Percentiles rank a stretch among this genome's conserved stretches.
Evolutionary conservation across 23 tunicate genomes (phyloP).

Genomic region (Oikopleura vanhoeffeni): DNA sequence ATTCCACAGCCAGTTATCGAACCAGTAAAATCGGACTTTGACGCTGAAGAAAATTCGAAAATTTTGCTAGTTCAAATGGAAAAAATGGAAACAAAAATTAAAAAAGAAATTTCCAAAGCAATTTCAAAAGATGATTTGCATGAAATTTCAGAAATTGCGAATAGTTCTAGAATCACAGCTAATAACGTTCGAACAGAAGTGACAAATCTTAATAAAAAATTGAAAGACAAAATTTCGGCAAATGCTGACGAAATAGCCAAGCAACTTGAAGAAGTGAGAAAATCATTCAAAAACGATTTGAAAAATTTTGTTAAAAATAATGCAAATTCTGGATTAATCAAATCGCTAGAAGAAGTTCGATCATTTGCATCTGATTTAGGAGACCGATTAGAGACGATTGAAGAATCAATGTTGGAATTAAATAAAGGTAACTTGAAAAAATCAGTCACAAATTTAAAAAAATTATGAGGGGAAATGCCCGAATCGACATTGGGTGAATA

Average conservation of each 20-base stretch:
- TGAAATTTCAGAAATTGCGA: neutral
- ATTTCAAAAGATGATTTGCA: neutral
- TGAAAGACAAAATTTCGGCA: neutral
- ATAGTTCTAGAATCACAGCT: neutral
- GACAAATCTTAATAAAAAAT: neutral
- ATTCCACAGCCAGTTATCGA: too few species aligned
- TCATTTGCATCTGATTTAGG: neutral
- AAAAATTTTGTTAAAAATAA: neutral
- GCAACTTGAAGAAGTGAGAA: neutral
- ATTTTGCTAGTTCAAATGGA: neutral
- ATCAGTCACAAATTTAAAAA: too few species aligned
- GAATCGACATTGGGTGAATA: too few species aligned
- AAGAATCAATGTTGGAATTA: neutral
- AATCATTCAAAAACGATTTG: neutral
- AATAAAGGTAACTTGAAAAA: too few species aligned
- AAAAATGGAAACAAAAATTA: neutral
- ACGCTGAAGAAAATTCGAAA: neutral
- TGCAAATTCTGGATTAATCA: neutral
- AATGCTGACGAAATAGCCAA: neutral
- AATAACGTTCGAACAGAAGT: neutral
- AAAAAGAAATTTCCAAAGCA: neutral
- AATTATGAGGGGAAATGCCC: too few species aligned
- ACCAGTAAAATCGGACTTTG: too few species aligned
- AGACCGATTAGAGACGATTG: neutral
- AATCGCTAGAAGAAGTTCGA: slow-evolving; percentile 5